Base-by-base conservation (phyloP, 1,140 invertebrate genomes). In the Leptinotarsa undecemlineata region DNA sequence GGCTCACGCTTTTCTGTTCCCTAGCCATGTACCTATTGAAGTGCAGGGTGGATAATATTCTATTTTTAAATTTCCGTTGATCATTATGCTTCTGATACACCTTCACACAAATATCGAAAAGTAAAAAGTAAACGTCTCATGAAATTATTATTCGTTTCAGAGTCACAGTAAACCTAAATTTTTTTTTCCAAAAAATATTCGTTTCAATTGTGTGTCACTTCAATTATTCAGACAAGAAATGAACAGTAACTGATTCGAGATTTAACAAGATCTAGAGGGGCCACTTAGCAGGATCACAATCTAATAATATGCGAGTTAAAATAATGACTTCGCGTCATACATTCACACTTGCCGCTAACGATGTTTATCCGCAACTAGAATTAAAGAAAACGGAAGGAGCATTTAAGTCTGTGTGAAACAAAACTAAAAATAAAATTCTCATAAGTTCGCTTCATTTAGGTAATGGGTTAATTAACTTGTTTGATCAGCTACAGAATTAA, bases 301-400 rank as follows among this genome's bases (percentile, higher is more conserved):
- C 51, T 57, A 57, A 57, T 57, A 57, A 57, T 57, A 57, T 17
- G 51, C 75, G 67, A 76, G 72, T 79, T 81, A 78, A 75, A 74
- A 75, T 80, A 79, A 82, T 81, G 80, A 82, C 81, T 82, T 82
- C 77, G 81, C 81, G 80, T 82, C 81, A 81, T 77, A 81, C 79
- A 80, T 78, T 81, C 78, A 76, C 80, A 81, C 80, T 79, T 79
- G 74, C 62, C 79, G 74, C 79, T 81, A 82, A 82, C 78, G 68
- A 80, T 78, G 74, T 78, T 76, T 80, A 81, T 82, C 81, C 81
- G 80, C 76, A 78, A 74, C 60, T 75, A 73, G 78, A 77, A 80
- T 77, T 74, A 76, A 82, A 81, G 81, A 82, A 80, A 80, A 81
- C 81, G 81, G 81, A 82, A 82, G 79, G 76, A 82, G 81, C 76